Conservation (phyloP, 2,888 invertebrate species). For the Acleris cristana region DNA sequence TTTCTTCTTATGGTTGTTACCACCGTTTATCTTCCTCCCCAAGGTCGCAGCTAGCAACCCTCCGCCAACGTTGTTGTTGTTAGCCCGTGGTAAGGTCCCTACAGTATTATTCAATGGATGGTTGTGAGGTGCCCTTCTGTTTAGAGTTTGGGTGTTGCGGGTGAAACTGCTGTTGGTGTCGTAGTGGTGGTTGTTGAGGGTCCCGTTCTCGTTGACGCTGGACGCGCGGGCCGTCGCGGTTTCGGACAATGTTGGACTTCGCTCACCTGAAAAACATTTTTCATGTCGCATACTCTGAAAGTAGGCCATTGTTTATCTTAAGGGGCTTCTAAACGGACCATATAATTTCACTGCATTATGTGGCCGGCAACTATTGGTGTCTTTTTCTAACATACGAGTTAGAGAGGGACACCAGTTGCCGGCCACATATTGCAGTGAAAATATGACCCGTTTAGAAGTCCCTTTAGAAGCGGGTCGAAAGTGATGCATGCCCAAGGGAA, state of each 20-base stretch:
- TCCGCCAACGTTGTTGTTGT: constrained; percentile 63
- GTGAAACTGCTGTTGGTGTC: constrained; percentile 65
- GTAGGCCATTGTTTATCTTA: too few species aligned
- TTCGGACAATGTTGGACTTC: constrained; percentile 92
- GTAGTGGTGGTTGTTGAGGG: constrained; percentile 63
- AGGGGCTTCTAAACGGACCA: too few species aligned
- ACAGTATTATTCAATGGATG: constrained; percentile 75
- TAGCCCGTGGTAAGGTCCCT: constrained; percentile 75
- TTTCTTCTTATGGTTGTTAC: constrained; percentile 81
- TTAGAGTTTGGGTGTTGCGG: constrained; percentile 74
- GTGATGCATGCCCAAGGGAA: too few species aligned
- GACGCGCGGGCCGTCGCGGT: constrained; percentile 92
- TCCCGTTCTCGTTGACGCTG: constrained; percentile 83
- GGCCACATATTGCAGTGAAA: too few species aligned
- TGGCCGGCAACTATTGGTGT: too few species aligned
- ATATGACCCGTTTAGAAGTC: too few species aligned
- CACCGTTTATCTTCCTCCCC: constrained; percentile 80
- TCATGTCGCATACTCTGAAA: too few species aligned
- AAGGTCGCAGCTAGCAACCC: constrained; percentile 70
- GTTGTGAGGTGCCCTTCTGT: constrained; percentile 64
- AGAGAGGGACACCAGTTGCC: too few species aligned
- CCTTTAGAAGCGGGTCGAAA: too few species aligned
- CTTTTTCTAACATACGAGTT: too few species aligned
- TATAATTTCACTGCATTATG: too few species aligned
- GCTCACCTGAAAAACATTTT: constrained; percentile 81